Evolutionary conservation across 2,797 vertebrate species (phyloP).

Genomic region (Fratercula arctica): DNA sequence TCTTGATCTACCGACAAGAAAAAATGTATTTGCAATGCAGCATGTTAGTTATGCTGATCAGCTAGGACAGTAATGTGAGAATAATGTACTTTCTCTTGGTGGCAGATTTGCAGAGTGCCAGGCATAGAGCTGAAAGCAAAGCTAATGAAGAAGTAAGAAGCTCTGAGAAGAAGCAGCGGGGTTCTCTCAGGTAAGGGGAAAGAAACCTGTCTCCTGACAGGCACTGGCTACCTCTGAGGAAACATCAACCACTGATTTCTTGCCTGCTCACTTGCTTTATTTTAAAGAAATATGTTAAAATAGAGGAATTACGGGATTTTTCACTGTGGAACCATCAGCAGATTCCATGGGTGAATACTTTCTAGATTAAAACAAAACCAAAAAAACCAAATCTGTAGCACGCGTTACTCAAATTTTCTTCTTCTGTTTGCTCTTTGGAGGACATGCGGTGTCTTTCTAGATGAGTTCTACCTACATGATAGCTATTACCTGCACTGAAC

Average conservation of each 20-base stretch:
- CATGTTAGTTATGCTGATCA: neutral
- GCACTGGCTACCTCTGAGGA: neutral
- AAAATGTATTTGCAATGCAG: neutral
- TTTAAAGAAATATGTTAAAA: neutral
- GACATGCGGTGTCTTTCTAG: neutral
- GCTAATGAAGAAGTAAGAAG: conserved; percentile 88
- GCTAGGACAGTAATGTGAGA: neutral
- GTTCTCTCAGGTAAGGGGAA: conserved; percentile 85
- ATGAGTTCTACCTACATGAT: neutral
- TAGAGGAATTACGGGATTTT: neutral
- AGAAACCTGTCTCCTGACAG: neutral
- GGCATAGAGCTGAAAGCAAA: conserved; percentile 89
- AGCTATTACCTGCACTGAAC: neutral
- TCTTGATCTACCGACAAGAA: neutral
- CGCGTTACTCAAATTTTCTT: neutral
- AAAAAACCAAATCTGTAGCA: neutral
- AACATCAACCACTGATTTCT: neutral
- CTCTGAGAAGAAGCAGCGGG: conserved; percentile 90
- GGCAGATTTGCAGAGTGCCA: conserved; percentile 87
- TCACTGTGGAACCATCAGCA: neutral
- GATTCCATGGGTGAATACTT: neutral
- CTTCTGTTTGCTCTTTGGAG: neutral
- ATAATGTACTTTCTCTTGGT: neutral
- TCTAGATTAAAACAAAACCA: neutral
- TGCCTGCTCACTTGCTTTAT: neutral